These are phyloP conservation scores for Loripinus fragilis DNA, from an alignment of 2,888 invertebrate species.

Conservation along the genomic window DNA sequence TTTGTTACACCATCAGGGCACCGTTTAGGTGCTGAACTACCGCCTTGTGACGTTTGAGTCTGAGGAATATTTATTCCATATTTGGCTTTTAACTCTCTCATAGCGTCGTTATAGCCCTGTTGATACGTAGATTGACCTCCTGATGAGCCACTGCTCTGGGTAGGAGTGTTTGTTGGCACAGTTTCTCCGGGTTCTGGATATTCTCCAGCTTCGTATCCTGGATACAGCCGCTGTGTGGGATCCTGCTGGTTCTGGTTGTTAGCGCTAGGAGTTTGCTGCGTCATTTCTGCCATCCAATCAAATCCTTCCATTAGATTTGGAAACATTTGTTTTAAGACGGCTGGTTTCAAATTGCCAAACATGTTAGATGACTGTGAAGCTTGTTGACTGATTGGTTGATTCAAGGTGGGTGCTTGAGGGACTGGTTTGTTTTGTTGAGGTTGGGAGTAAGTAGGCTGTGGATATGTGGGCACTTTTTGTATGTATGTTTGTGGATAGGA, in stretches of 20 bases:
- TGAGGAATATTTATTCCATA: slow-evolving; percentile 27
- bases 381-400: neutral
- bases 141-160: neutral
- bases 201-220: slow-evolving; percentile 53
- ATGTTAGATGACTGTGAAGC: neutral
- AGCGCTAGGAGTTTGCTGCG: neutral
- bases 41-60: slow-evolving; percentile 9
- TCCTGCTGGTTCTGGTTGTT: neutral
- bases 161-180: slow-evolving; percentile 11
- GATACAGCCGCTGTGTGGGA: slow-evolving; percentile 17
- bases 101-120: slow-evolving; percentile 53
- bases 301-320: neutral
- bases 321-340: neutral
- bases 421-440: neutral
- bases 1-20: slow-evolving; percentile 49
- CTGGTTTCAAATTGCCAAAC: neutral
- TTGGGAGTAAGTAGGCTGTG: too few species aligned
- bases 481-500: neutral
- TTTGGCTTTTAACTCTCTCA: slow-evolving; percentile 32
- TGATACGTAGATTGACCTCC: slow-evolving; percentile 27
- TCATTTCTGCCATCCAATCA: neutral
- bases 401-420: neutral
- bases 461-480: neutral
- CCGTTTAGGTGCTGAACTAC: neutral
- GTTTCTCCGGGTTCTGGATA: slow-evolving; percentile 49